Conservation (phyloP, 2,888 invertebrate genomes). For the Cephalotes varians region DNA sequence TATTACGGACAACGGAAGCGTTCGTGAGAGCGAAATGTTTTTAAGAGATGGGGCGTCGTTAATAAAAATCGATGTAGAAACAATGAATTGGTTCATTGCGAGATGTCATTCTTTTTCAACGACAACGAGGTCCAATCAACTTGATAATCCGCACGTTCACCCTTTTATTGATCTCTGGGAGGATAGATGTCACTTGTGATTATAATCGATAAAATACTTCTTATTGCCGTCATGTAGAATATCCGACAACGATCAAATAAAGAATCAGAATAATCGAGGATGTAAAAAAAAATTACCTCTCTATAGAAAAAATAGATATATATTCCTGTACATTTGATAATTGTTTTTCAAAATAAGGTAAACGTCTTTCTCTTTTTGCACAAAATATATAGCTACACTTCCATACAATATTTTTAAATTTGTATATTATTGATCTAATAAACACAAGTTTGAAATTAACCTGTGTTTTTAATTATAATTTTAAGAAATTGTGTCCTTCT, state of each 20-base stretch:
- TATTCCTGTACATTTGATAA: not conserved
- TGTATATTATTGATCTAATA: not conserved
- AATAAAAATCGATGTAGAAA: slow-evolving; percentile 33
- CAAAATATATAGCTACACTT: not conserved
- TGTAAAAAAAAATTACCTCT: not conserved
- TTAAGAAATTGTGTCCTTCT: slow-evolving; percentile 14
- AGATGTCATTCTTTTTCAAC: slow-evolving; percentile 31
- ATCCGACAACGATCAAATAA: slow-evolving; percentile 55
- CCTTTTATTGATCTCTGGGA: slow-evolving; percentile 53
- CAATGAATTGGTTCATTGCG: slow-evolving; percentile 32
- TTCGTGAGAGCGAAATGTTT: slow-evolving; percentile 11
- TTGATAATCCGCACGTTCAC: slow-evolving; percentile 38
- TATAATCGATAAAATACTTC: slow-evolving; percentile 59
- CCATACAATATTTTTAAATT: not conserved
- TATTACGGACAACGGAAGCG: slow-evolving; percentile 22
- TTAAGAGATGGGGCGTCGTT: slow-evolving; percentile 1
- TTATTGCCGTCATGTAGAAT: slow-evolving; percentile 57
- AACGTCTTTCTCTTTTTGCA: not conserved
- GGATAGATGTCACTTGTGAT: slow-evolving; percentile 54
- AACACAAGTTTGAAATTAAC: not conserved
- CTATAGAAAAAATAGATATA: not conserved
- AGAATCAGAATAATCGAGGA: slow-evolving; percentile 40
- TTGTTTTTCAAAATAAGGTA: slow-evolving; percentile 1
- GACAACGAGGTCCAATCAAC: slow-evolving; percentile 59
- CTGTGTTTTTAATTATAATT: not conserved